These are phyloP conservation scores for Meleagris gallopavo DNA, from an alignment of 2,113 vertebrate species.

Conservation along the genomic window DNA sequence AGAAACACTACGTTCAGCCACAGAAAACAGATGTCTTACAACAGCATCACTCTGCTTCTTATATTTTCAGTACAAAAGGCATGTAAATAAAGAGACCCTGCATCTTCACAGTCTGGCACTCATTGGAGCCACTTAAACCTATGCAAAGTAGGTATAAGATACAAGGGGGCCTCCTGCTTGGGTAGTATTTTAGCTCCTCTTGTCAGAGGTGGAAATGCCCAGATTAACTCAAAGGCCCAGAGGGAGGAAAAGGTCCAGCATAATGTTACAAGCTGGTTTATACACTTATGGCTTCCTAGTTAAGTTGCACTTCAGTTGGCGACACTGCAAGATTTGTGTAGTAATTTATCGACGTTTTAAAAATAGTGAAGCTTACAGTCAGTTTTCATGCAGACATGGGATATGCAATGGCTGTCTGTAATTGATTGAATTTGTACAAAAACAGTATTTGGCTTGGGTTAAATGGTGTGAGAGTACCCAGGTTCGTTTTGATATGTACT, in stretches of 20 bases:
- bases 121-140: background rate
- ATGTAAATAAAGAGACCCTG: constrained; percentile 55
- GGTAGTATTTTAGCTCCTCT: constrained; percentile 3
- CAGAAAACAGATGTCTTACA: constrained; percentile 38
- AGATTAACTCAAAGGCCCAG: background rate
- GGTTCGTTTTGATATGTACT: background rate
- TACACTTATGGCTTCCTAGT: constrained; percentile 75
- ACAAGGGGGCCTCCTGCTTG: background rate
- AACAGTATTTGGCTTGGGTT: constrained; percentile 54
- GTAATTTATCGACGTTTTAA: constrained; percentile 29
- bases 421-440: background rate
- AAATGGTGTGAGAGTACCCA: background rate
- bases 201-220: background rate
- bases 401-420: background rate
- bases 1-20: constrained; percentile 20
- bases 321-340: background rate
- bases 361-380: constrained; percentile 32
- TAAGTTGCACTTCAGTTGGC: constrained; percentile 66
- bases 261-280: constrained; percentile 47
- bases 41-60: constrained; percentile 47
- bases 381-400: constrained; percentile 23
- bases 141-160: background rate
- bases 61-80: constrained; percentile 47
- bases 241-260: background rate
- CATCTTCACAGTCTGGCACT: background rate